A percentile compares a stretch with the other conserved stretches of the same genome.
These are phyloP conservation scores for Ormyrus nitidulus DNA, from an alignment of 2,888 invertebrate genomes.

Conservation along the genomic window DNA sequence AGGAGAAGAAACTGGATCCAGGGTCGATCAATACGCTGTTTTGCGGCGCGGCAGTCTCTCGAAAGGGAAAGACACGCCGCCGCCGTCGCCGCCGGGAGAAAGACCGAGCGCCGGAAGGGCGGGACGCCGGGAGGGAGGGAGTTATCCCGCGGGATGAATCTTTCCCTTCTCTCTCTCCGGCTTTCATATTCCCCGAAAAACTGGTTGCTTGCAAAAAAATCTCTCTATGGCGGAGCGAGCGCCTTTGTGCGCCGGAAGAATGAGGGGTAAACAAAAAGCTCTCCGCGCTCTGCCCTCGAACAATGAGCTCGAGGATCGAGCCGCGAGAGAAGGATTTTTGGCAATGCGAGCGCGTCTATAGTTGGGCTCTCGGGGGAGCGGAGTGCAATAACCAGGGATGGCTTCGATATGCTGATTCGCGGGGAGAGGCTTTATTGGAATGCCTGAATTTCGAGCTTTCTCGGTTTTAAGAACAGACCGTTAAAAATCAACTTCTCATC, in stretches of 20 bases:
- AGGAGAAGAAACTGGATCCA: constrained; percentile 53
- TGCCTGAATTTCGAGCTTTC: too few relatives aligned
- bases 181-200: constrained; percentile 32
- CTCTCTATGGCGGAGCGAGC: not conserved
- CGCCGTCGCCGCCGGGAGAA: not conserved
- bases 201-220: constrained; percentile 10
- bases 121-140: constrained; percentile 29
- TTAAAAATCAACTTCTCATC: too few relatives aligned
- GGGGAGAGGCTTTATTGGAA: too few relatives aligned
- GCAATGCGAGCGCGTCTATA: too few relatives aligned
- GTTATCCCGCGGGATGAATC: constrained; percentile 30
- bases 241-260: constrained; percentile 17
- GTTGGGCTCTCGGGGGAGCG: too few relatives aligned
- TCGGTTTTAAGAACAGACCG: too few relatives aligned
- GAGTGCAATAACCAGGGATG: too few relatives aligned
- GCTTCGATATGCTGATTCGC: too few relatives aligned
- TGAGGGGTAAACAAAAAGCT: not conserved
- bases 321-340: too few relatives aligned
- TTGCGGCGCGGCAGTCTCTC: constrained; percentile 9
- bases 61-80: constrained; percentile 29
- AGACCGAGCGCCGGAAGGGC: constrained; percentile 20
- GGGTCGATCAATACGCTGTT: constrained; percentile 56
- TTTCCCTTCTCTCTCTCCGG: not conserved
- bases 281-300: too few relatives aligned
- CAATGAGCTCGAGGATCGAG: too few relatives aligned